Conservation (phyloP, 2,797 vertebrate species). For the Epinephelus coioides region DNA sequence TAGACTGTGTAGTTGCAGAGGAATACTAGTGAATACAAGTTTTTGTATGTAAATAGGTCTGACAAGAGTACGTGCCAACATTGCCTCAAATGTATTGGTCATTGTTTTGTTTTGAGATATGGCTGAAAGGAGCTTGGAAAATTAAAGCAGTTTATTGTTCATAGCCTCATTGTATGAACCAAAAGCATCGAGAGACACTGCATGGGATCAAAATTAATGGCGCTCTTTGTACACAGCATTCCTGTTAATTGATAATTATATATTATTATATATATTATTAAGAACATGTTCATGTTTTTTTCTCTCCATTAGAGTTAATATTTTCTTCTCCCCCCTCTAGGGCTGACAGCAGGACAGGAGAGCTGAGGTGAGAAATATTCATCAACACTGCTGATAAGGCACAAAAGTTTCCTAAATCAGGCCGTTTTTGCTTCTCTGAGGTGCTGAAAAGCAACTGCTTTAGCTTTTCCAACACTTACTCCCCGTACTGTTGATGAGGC, state of each 20-base stretch:
- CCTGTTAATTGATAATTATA: not conserved
- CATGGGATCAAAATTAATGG: not conserved
- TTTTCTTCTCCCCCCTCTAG: constrained; percentile 10
- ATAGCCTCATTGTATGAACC: not conserved
- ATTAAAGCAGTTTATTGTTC: not conserved
- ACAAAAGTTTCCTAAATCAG: constrained; percentile 8
- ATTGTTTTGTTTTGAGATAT: not conserved
- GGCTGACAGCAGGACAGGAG: constrained; percentile 46
- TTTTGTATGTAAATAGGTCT: too few relatives aligned
- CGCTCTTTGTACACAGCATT: not conserved
- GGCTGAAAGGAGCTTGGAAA: not conserved
- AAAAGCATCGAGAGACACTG: not conserved
- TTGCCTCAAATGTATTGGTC: not conserved
- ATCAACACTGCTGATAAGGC: constrained; percentile 26
- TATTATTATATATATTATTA: not conserved
- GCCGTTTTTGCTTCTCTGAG: constrained; percentile 1
- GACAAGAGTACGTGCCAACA: not conserved
- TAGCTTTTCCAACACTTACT: not conserved
- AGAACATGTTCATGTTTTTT: not conserved
- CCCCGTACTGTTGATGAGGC: not conserved
- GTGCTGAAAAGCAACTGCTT: not conserved
- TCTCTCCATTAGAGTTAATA: not conserved
- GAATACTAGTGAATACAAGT: too few relatives aligned
- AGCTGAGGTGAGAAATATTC: constrained; percentile 54
- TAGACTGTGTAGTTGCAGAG: too few relatives aligned